These are phyloP conservation scores for Cyclophora albipunctata DNA, from an alignment of 2,888 invertebrate species.

Conservation along the genomic window DNA sequence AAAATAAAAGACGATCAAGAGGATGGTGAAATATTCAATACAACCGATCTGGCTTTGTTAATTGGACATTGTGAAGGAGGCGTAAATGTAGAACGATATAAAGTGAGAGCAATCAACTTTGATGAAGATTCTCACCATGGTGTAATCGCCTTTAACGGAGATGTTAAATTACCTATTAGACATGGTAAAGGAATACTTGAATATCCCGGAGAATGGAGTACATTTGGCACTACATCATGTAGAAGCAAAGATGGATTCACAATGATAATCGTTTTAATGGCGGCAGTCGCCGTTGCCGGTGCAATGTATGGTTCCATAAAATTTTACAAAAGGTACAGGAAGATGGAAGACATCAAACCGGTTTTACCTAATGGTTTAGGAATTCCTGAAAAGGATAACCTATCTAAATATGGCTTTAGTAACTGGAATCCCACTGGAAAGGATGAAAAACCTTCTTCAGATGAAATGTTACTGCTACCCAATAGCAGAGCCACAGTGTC, in stretches of 20 bases:
- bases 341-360: conserved; percentile 80
- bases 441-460: conserved; percentile 64
- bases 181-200: conserved; percentile 20
- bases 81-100: conserved; percentile 46
- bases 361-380: conserved; percentile 80
- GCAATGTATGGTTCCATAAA: conserved; percentile 60
- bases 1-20: conserved; percentile 44
- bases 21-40: conserved; percentile 37
- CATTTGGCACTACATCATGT: conserved; percentile 44
- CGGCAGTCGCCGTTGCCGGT: conserved; percentile 42
- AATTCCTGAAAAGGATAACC: conserved; percentile 56
- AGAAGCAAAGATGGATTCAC: conserved; percentile 44
- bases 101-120: conserved; percentile 59
- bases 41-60: conserved; percentile 25
- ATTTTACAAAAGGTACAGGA: conserved; percentile 75
- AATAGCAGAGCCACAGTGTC: conserved; percentile 48
- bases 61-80: conserved; percentile 49
- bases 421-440: conserved; percentile 57
- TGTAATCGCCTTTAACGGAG: conserved; percentile 31
- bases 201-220: conserved; percentile 59
- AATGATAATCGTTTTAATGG: conserved; percentile 47
- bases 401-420: conserved; percentile 54
- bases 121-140: conserved; percentile 53
- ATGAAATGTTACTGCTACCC: conserved; percentile 62
- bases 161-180: conserved; percentile 34